These are phyloP conservation scores for Macroglossus sobrinus DNA, from an alignment of 2,113 vertebrate genomes.

Conservation along the genomic window DNA sequence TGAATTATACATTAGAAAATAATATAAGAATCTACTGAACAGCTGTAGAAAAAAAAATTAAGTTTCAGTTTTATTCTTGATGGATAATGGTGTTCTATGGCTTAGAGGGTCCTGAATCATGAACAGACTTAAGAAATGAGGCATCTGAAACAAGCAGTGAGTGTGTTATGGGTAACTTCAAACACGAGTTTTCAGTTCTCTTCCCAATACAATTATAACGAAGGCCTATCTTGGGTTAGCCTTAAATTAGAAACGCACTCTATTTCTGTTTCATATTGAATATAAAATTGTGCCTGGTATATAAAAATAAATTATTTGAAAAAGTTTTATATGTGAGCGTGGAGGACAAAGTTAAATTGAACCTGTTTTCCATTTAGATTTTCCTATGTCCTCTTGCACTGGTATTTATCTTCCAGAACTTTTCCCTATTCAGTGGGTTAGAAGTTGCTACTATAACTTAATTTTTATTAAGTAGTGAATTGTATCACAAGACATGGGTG, in stretches of 20 bases:
- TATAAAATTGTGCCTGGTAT: neutral
- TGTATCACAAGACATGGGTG: neutral
- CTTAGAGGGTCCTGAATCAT: constrained; percentile 40
- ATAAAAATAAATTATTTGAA: constrained; percentile 58
- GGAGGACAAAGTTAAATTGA: neutral
- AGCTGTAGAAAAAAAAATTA: constrained; percentile 70
- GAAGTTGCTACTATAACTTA: constrained; percentile 16
- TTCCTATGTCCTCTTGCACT: neutral
- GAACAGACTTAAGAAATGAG: neutral
- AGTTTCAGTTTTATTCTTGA: constrained; percentile 69
- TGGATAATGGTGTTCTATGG: constrained; percentile 2
- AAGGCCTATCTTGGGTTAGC: neutral
- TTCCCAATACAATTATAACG: constrained; percentile 1
- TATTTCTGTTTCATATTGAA: constrained; percentile 38
- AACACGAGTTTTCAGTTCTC: constrained; percentile 41
- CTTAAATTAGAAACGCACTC: constrained; percentile 6
- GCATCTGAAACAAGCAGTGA: neutral
- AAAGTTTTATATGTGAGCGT: neutral
- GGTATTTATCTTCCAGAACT: neutral
- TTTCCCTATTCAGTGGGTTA: neutral
- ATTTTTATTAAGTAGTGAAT: constrained; percentile 12
- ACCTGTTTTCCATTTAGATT: neutral
- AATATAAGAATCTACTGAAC: constrained; percentile 59
- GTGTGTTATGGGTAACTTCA: neutral
- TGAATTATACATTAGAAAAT: neutral